These are phyloP conservation scores for Eulemur albifrons DNA, from an alignment of 2,797 vertebrate genomes.

Conservation along the genomic window DNA sequence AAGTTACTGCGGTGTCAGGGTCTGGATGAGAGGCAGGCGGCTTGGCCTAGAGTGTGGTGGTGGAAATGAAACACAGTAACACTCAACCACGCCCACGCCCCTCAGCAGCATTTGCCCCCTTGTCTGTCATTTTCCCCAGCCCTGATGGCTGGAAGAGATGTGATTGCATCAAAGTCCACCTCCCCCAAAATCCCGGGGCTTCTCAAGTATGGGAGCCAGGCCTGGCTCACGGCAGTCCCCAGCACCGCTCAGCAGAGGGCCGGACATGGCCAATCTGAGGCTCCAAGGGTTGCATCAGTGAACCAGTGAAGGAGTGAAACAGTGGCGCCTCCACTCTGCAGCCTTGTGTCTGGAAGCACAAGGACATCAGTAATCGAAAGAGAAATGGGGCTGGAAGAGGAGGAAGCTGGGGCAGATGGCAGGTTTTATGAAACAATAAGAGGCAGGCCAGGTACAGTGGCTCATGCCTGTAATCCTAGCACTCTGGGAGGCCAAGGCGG, in stretches of 20 bases:
- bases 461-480: no score
- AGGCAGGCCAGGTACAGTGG: neutral
- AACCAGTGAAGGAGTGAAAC: neutral
- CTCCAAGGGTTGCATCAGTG: neutral
- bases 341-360: neutral
- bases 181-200: neutral
- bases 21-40: neutral
- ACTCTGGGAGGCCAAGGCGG: no score
- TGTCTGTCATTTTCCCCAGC: neutral
- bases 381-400: neutral
- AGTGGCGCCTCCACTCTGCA: neutral
- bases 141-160: neutral
- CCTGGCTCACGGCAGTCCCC: neutral
- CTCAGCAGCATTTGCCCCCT: neutral
- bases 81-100: accelerated
- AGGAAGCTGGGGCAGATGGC: neutral
- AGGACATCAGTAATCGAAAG: neutral
- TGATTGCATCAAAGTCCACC: neutral
- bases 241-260: neutral
- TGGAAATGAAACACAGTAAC: neutral
- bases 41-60: neutral
- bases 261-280: neutral
- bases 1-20: neutral
- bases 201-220: neutral
- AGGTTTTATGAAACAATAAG: neutral